phyloP scores from a whole-genome alignment of 1,140 invertebrate species.

The Tenebrio molitor region DNA sequence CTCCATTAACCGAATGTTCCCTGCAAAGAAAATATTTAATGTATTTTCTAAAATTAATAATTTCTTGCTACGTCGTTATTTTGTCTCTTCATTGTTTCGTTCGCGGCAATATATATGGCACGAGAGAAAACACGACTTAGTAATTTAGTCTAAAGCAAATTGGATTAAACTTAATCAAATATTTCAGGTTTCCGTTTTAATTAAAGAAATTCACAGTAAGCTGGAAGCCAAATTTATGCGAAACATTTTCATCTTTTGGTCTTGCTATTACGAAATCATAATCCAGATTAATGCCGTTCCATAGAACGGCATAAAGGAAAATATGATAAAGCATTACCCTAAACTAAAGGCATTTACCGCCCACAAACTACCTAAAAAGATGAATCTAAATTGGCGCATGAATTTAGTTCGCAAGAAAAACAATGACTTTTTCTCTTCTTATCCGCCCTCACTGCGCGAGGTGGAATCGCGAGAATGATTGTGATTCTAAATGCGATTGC shows the following conservation, averaged over 20 bases:
- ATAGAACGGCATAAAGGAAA: slow-evolving; percentile 29
- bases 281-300: slow-evolving; percentile 36
- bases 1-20: no score
- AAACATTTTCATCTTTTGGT: slow-evolving; percentile 43
- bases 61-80: neutral
- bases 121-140: slow-evolving; percentile 37
- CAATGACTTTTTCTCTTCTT: neutral
- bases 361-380: slow-evolving; percentile 6
- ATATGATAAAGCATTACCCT: slow-evolving; percentile 26
- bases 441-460: neutral
- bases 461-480: no score
- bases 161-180: slow-evolving; percentile 45
- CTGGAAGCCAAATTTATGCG: slow-evolving; percentile 44
- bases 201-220: slow-evolving; percentile 39
- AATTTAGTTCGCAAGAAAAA: neutral
- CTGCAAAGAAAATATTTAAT: no score
- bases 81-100: slow-evolving; percentile 11
- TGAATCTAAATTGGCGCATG: neutral
- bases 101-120: slow-evolving; percentile 10
- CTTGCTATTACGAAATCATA: slow-evolving; percentile 38
- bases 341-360: slow-evolving; percentile 9
- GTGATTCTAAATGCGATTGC: no score
- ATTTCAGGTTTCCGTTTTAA: slow-evolving; percentile 43
- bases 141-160: slow-evolving; percentile 40
- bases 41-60: slow-evolving; percentile 26